Evolutionary conservation across 92 coral and sea anemone genomes (phyloP).

Genomic region (Pocillopora grandis): DNA sequence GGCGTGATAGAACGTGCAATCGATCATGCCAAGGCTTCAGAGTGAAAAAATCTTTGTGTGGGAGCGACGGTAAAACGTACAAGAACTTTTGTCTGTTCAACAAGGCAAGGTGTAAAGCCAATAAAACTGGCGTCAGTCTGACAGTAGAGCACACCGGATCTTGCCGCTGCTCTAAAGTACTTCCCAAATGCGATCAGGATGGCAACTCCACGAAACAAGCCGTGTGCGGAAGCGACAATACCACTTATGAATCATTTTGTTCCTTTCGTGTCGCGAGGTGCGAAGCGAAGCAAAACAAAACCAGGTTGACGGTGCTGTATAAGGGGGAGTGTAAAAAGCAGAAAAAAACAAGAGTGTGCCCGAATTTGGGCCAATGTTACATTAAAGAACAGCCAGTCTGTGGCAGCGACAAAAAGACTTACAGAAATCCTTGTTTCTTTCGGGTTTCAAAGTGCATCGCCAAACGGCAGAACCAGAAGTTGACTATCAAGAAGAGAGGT

Average conservation of each 20-base stretch:
- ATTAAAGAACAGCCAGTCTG: conserved; percentile 67
- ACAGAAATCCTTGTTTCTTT: conserved; percentile 84
- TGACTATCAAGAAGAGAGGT: conserved; percentile 60
- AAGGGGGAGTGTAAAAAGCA: conserved; percentile 83
- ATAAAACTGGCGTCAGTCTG: conserved; percentile 35
- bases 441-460: conserved; percentile 77
- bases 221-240: conserved; percentile 84
- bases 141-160: conserved; percentile 52
- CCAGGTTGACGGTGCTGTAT: conserved; percentile 43
- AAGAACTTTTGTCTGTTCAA: conserved; percentile 61
- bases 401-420: conserved; percentile 75
- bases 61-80: conserved; percentile 72
- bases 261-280: conserved; percentile 84
- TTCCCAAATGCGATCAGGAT: not conserved
- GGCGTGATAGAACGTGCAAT: conserved; percentile 17
- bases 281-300: conserved; percentile 58
- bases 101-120: conserved; percentile 68
- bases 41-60: conserved; percentile 55
- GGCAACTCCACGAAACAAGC: conserved; percentile 58
- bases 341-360: conserved; percentile 52
- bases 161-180: conserved; percentile 33
- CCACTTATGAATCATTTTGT: conserved; percentile 77
- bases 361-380: conserved; percentile 65
- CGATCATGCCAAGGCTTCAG: conserved; percentile 10
- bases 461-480: conserved; percentile 45